These are phyloP conservation scores for Anthoscopus minutus DNA, from an alignment of 2,113 vertebrate species.

Conservation along the genomic window DNA sequence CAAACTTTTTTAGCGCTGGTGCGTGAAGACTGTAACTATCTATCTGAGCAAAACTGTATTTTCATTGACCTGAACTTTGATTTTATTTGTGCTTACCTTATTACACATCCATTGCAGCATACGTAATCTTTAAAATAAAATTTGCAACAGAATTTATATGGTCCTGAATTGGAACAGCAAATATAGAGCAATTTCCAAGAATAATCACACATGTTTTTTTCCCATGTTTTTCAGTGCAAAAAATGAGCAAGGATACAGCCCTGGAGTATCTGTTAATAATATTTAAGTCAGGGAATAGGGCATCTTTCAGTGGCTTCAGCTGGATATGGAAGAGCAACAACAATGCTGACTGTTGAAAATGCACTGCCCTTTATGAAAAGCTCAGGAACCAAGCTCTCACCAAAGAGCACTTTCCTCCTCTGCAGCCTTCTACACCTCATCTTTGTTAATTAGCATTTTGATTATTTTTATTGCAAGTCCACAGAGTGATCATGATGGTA, in stretches of 20 bases:
- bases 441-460: background rate
- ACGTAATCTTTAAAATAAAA: background rate
- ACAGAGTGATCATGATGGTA: background rate
- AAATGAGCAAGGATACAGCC: background rate
- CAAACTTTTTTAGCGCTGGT: background rate
- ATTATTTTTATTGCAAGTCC: background rate
- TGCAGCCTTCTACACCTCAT: background rate
- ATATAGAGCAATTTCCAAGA: background rate
- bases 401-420: background rate
- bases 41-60: background rate
- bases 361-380: background rate
- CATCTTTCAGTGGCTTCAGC: background rate
- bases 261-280: background rate
- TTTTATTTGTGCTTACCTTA: background rate
- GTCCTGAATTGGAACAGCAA: background rate
- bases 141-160: background rate
- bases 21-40: background rate
- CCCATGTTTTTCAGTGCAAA: background rate
- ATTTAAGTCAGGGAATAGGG: background rate
- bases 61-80: background rate
- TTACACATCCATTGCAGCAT: background rate
- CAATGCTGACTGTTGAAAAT: background rate
- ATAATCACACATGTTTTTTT: background rate
- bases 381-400: background rate
- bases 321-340: background rate